Percentiles rank a stretch among this genome's conserved stretches.
These are phyloP conservation scores for Eudyptes chrysolophus DNA, from an alignment of 2,113 vertebrate genomes.

Conservation along the genomic window DNA sequence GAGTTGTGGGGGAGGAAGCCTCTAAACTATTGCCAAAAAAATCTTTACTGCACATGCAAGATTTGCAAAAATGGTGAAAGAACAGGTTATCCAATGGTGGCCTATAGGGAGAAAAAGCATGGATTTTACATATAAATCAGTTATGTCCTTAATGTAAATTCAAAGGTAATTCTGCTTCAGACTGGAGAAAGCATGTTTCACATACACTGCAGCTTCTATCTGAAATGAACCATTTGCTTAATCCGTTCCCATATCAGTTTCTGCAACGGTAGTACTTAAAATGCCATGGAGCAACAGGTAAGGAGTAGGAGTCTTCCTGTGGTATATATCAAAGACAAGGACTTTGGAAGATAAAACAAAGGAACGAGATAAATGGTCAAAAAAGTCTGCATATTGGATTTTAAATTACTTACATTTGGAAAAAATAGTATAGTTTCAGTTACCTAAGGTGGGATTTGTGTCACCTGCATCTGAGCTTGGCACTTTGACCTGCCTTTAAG, in stretches of 20 bases:
- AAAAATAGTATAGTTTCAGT: neutral
- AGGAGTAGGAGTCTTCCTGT: neutral
- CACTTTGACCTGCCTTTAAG: neutral
- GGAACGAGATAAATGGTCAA: neutral
- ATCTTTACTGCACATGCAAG: conserved; percentile 4
- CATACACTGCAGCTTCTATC: neutral
- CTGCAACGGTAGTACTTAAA: neutral
- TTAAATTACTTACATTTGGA: neutral
- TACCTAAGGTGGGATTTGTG: neutral
- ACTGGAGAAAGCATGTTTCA: neutral
- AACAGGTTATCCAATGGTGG: neutral
- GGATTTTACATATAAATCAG: neutral
- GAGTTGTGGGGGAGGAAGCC: neutral
- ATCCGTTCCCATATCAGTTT: neutral
- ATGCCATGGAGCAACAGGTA: neutral
- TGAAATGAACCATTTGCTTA: neutral
- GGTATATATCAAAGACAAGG: neutral
- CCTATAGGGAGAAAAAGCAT: neutral
- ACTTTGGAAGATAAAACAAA: neutral
- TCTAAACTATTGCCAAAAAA: conserved; percentile 48
- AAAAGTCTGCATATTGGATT: accelerated
- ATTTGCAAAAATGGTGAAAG: neutral
- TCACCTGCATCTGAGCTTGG: neutral
- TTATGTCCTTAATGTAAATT: neutral
- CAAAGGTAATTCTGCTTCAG: neutral